Evolutionary conservation across 2,797 vertebrate genomes (phyloP), one percentile per base, ranked within the genome.

Genomic region (Hyperoplus immaculatus): DNA sequence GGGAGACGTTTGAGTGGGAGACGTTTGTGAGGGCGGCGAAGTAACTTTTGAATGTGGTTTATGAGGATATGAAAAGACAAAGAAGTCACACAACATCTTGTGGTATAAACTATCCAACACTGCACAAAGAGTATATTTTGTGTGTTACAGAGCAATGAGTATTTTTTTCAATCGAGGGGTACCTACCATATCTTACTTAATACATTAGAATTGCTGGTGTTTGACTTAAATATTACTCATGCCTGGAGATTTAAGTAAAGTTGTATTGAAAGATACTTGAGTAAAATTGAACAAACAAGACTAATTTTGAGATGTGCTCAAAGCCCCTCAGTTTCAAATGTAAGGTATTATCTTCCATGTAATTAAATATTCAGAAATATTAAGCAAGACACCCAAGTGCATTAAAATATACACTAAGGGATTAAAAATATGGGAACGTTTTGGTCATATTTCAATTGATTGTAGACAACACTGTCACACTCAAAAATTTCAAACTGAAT

Each of bases 1-100:
- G 88, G 86, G 87, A 89, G 83, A 85, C 1, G 8, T 61, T 36
- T 66, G 79, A 85, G 82, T 89, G 88, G 86, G 88, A 89, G 83
- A 85, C 1, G 9, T 61, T 36, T 66, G 79, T 86, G 82, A 29
- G 82, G 77, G 59, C 51, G 79, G 54, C 74, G 67, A 49, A 67
- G 55, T 58, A 38, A 73, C 29, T 29, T 62, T 76, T 82, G 13
- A 82, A 74, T 53, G 84, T 86, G 83, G 83, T 80, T 71, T 82
- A 61, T 65, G 81, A 78, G 89, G 84, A 92, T 87, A 80, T 71
- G 46, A 77, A 80, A 56, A 83, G 69, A 73, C 59, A 73, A 61
- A 69, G 73, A 84, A 15, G 9, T 86, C 80, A 88, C 57, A 82
- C 75, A 79, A 46, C 67, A 67, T 21, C 42, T 51, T 38, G 7